Evolutionary conservation across 2,888 invertebrate genomes (phyloP), one percentile per base, ranked within the genome.

Genomic region (Scrobipalpa atriplicella): DNA sequence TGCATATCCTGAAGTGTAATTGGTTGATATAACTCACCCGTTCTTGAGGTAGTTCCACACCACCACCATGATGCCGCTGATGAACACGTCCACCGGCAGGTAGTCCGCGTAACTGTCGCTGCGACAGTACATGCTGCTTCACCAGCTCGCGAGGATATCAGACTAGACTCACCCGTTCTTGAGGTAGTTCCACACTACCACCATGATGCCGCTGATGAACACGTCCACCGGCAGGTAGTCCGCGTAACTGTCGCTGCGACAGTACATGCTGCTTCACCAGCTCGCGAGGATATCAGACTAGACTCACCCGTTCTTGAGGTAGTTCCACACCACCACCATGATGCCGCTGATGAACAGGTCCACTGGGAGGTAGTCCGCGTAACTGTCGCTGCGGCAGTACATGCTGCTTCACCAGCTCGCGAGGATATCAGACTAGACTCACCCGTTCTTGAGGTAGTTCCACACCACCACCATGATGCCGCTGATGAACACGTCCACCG

Each of bases 181-280:
- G 2, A 95, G 78, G 67, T 93, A 96, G 80, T 96, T 95, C 96
- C 96, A 96, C 0, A 93, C 89, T 0, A 86, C 85, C 0, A 94
- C 91, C 76, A 96, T 92, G 74, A 96, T 94, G 7, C 95, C 96
- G 81, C 97, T 98, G 19, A 96, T 96, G 16, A 96, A 96, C 2
- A 97, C 93, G 77, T 97, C 97, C 0, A 97, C 97, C 0, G 97
- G 97, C 21, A 97, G 79, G 72, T 95, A 96, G 83, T 97, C 97
- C 0, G 97, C 97, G 73, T 96, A 96, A 39, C 95, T 94, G 70
- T 94, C 94, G 7, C 95, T 94, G 71, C 96, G 95, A 77, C 97
- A 97, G 82, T 13, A n/a, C n/a, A n/a, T n/a, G n/a, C n/a, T n/a
- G n/a, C n/a, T n/a, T n/a, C n/a, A n/a, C n/a, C n/a, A n/a, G n/a